Evolutionary conservation across 2,888 invertebrate genomes (phyloP), one percentile per base, ranked within the genome.

Genomic region (Perizoma affinitatum): DNA sequence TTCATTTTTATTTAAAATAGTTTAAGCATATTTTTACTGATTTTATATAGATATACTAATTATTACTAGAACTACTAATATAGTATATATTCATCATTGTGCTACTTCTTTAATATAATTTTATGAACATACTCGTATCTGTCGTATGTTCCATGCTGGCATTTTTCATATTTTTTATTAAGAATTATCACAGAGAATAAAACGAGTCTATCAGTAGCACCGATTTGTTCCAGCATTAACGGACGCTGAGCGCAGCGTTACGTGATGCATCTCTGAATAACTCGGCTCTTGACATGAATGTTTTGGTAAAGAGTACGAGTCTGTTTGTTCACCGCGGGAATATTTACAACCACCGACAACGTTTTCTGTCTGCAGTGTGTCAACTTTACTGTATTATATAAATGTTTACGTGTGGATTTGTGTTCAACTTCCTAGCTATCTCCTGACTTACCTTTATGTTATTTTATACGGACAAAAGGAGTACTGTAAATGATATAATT

Each of bases 281-380:
- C 61, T 72, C 65, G 65, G 70, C 71, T 74, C 72, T 78, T 73
- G 75, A 77, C 73, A 72, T 69, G 70, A 77, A 76, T 75, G 72
- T 82, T 81, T 78, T 65, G 69, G 72, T 67, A 71, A 75, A 76
- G 76, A 75, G 74, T 73, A 72, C 70, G 69, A 74, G 67, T 70
- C 61, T 67, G 75, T 79, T 78, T 70, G 69, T 76, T 75, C 71
- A 71, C 68, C 65, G 63, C 69, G 63, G 73, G 73, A 78, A 80
- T 81, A 77, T 82, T 80, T 82, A 71, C 73, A 57, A 49, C 53
- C 57, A 34, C 61, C 57, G 61, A 62, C 70, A 44, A 53, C 66
- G 58, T 63, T 71, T 69, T 68, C 65, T 59, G 61, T 54, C 43
- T 54, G 57, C 57, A 67, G 62, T 58, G 58, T 58, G 65, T 67